Percentiles rank a stretch among this genome's conserved stretches.
Evolutionary conservation across 2,797 vertebrate species (phyloP).

Genomic region (Anguilla marmorata): DNA sequence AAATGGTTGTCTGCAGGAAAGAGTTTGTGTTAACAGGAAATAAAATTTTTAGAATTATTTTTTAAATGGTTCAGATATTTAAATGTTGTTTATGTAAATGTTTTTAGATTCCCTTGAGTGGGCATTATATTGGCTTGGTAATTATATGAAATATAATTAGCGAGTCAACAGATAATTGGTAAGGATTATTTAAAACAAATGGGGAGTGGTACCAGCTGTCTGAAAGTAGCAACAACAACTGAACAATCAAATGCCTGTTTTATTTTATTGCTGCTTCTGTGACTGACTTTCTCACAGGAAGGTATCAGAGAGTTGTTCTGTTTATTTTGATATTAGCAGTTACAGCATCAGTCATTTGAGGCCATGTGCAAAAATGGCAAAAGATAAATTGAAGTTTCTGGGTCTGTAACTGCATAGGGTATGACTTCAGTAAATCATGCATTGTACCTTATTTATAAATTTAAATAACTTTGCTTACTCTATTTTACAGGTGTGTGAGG

Average conservation of each 20-base stretch:
- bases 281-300: not conserved
- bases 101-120: not conserved
- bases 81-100: not conserved
- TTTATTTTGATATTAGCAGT: not conserved
- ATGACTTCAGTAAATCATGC: not conserved
- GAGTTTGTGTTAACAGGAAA: not conserved
- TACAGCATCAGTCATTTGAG: not conserved
- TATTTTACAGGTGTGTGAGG: not conserved
- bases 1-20: not conserved
- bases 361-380: not conserved
- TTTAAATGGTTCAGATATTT: not conserved
- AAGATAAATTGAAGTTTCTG: not conserved
- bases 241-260: not conserved
- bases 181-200: not conserved
- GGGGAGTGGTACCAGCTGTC: not conserved
- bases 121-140: not conserved
- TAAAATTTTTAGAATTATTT: not conserved
- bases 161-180: not conserved
- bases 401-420: not conserved
- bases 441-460: not conserved
- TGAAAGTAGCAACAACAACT: not conserved
- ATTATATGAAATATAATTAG: not conserved
- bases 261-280: not conserved
- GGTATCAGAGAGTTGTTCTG: not conserved
- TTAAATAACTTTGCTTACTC: not conserved